Conservation (phyloP, 2,888 invertebrate genomes). For the Heliconius sara region DNA sequence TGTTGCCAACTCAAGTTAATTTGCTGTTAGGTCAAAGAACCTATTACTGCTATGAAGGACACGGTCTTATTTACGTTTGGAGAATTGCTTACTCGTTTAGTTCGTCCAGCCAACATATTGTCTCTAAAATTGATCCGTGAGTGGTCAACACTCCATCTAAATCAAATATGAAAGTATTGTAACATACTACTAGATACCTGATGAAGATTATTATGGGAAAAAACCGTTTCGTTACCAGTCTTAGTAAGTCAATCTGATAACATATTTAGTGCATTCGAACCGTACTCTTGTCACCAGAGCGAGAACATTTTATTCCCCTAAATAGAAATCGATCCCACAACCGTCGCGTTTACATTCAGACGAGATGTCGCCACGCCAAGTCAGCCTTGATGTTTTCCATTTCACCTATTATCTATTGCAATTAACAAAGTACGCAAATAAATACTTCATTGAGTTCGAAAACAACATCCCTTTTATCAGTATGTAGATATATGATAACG, state of each 20-base stretch:
- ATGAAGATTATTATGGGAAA: background rate
- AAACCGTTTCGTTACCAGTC: background rate
- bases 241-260: background rate
- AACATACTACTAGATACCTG: background rate
- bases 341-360: background rate
- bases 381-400: background rate
- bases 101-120: background rate
- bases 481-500: background rate
- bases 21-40: conserved; percentile 19
- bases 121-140: no score
- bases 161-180: background rate
- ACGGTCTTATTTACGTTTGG: background rate
- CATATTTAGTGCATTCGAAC: background rate
- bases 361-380: background rate
- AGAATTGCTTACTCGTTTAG: background rate
- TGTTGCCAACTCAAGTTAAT: background rate
- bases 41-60: conserved; percentile 3
- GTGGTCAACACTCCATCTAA: background rate
- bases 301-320: background rate
- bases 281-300: background rate
- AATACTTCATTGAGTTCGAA: conserved; percentile 1
- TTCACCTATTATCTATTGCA: background rate
- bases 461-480: conserved; percentile 24
- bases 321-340: background rate
- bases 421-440: background rate